Evolutionary conservation across 2,113 vertebrate genomes (phyloP), one percentile per base, ranked within the genome.

Genomic region (Osmerus mordax): DNA sequence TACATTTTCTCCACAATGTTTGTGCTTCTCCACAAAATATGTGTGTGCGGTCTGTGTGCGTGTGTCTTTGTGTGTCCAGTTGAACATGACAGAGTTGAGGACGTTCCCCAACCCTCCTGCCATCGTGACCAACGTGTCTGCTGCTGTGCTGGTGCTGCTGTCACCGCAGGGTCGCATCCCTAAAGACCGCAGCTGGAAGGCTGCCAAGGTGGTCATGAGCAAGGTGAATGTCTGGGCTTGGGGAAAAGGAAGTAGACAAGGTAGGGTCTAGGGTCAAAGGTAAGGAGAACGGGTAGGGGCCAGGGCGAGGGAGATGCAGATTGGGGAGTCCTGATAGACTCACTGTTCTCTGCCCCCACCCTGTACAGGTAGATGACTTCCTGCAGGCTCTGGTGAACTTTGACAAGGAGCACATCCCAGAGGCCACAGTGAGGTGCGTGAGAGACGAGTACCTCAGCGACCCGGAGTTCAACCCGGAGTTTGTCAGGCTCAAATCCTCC

Each of bases 101-200:
- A 91, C 88, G 2, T 93, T 90, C 67, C 88, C 90, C 47, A 90
- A 91, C 84, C 90, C 92, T 62, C 86, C 90, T 2, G 54, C 78
- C 58, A 88, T 85, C 52, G 84, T 91, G 62, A 90, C 75, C 52
- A 91, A 86, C 8, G 91, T 88, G 58, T 90, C 66, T n/a, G 59
- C 83, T 52, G 91, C 89, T 64, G 88, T 84, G 1, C 41, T 87
- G 15, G 89, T 90, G 15, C 90, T 94, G 19, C 68, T 93, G 47
- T 78, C 85, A 83, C 90, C 91, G 1, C 68, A 71, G 41, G 82
- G 82, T 1, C 87, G 88, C 69, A 88, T 89, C 74, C 89, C 89
- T 18, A 93, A 93, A 87, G 90, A 94, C 70, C 81, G 90, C 71
- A 92, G 78, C 76, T 93, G 89, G 91, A 94, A 94, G 86, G 90